phyloP scores from a whole-genome alignment of 2,797 vertebrate species.

The Bradypodion pumilum region DNA sequence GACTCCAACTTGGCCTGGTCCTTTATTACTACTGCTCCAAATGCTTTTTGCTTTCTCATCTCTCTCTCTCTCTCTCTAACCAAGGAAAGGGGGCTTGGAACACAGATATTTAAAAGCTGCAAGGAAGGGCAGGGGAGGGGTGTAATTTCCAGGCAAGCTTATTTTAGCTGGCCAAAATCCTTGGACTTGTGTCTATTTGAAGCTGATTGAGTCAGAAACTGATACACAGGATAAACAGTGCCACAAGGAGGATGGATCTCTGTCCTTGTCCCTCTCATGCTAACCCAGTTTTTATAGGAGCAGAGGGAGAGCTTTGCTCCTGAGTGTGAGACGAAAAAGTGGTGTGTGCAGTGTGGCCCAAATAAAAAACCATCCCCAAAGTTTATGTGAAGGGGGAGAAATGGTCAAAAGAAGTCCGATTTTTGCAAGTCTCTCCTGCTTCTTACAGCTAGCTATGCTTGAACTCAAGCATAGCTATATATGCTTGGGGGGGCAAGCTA shows the following conservation, averaged over 20 bases:
- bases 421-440: neutral
- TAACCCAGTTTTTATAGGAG: neutral
- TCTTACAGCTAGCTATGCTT: neutral
- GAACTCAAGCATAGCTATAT: too few relatives aligned
- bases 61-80: too few relatives aligned
- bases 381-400: too few relatives aligned
- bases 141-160: constrained; percentile 4
- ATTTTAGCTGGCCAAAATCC: neutral
- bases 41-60: too few relatives aligned
- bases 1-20: neutral
- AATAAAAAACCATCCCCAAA: too few relatives aligned
- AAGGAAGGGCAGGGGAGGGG: neutral
- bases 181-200: neutral
- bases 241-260: neutral
- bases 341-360: too few relatives aligned
- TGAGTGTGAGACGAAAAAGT: too few relatives aligned
- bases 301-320: neutral
- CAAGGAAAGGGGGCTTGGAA: neutral
- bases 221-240: neutral
- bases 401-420: neutral
- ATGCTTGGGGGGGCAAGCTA: too few relatives aligned
- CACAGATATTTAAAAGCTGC: neutral
- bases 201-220: neutral
- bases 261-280: neutral
- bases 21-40: neutral